Evolutionary conservation across 2,113 vertebrate genomes (phyloP).

Genomic region (Periophthalmus modestus): DNA sequence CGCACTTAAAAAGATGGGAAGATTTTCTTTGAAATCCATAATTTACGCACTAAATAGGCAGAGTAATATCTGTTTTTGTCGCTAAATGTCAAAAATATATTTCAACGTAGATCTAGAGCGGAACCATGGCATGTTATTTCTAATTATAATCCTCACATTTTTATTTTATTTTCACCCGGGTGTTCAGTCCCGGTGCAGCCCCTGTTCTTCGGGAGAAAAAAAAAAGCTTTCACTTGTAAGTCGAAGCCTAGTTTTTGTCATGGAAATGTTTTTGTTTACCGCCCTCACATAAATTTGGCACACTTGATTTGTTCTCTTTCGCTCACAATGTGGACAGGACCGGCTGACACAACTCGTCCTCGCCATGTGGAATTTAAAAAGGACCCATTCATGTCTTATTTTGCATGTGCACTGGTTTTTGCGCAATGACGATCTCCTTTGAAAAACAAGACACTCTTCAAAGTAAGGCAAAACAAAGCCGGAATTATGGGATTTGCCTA

Average conservation of each 20-base stretch:
- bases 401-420: slow-evolving; percentile 31
- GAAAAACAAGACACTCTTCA: slow-evolving; percentile 32
- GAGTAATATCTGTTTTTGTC: background rate
- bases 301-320: slow-evolving; percentile 96
- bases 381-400: slow-evolving; percentile 42
- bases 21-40: background rate
- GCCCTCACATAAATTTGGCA: slow-evolving; percentile 94
- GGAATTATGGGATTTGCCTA: slow-evolving; percentile 16
- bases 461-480: slow-evolving; percentile 7
- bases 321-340: slow-evolving; percentile 88
- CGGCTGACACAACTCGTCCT: slow-evolving; percentile 84
- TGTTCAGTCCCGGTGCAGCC: slow-evolving; percentile 57
- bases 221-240: slow-evolving; percentile 86
- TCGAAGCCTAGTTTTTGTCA: slow-evolving; percentile 92
- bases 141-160: background rate
- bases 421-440: slow-evolving; percentile 39
- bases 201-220: slow-evolving; percentile 75
- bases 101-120: background rate
- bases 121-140: background rate
- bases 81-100: background rate
- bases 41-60: background rate
- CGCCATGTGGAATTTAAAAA: slow-evolving; percentile 43
- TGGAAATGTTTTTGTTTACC: slow-evolving; percentile 96
- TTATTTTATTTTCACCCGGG: background rate
- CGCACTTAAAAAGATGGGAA: background rate